Conservation (phyloP, 64 coral and sea anemone species). For the Pocillopora damicornis region DNA sequence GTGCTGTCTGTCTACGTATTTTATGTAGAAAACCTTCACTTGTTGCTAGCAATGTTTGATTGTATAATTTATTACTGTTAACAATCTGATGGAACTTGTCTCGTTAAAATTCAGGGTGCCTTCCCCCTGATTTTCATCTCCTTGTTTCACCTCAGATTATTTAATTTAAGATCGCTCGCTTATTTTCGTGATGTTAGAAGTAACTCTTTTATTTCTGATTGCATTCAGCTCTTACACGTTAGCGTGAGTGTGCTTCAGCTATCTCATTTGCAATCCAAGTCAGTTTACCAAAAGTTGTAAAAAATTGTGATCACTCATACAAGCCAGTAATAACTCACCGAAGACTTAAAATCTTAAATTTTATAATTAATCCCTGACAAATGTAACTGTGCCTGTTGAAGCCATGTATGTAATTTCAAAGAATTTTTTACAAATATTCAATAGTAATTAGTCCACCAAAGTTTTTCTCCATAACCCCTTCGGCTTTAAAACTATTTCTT, state of each 20-base stretch:
- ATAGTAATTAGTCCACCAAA: background rate
- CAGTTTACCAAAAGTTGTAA: background rate
- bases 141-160: background rate
- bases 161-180: background rate
- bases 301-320: too few species aligned
- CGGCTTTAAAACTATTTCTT: background rate
- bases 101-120: background rate
- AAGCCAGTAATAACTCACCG: background rate
- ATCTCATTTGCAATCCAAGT: background rate
- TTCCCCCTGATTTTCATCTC: background rate
- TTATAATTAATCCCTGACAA: background rate
- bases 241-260: too few species aligned
- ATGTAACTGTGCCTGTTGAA: background rate
- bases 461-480: background rate
- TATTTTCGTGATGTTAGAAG: background rate
- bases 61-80: background rate
- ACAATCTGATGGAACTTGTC: background rate
- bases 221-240: background rate
- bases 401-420: background rate
- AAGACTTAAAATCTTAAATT: background rate
- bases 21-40: background rate
- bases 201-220: background rate
- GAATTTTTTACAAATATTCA: background rate
- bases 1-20: background rate
- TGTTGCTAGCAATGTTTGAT: background rate